Percentiles rank a stretch among this genome's conserved stretches.
Evolutionary conservation across 1,140 invertebrate genomes (phyloP).

Genomic region (Gerris buenoi): DNA sequence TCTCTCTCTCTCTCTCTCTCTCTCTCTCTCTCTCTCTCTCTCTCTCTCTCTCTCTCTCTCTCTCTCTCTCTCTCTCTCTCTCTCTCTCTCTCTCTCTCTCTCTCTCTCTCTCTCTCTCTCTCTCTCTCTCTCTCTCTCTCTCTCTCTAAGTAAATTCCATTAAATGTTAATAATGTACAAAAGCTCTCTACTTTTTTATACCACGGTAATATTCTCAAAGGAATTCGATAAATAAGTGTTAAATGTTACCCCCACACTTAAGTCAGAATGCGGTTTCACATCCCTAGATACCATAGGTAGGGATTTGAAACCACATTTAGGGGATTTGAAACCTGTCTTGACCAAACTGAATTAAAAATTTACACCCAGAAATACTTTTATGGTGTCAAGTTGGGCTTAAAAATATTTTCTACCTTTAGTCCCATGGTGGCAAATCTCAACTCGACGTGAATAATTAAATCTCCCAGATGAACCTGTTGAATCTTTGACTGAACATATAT

Average conservation of each 20-base stretch:
- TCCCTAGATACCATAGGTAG: too few relatives aligned
- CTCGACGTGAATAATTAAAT: too few relatives aligned
- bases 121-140: too few relatives aligned
- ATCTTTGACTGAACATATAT: too few relatives aligned
- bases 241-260: neutral
- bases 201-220: neutral
- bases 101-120: neutral
- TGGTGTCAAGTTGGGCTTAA: too few relatives aligned
- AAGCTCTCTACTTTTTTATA: neutral
- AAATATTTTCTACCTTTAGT: too few relatives aligned
- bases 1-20: conserved; percentile 4
- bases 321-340: too few relatives aligned
- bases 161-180: neutral
- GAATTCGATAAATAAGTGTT: neutral
- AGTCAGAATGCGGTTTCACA: neutral
- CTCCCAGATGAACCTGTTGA: too few relatives aligned
- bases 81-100: conserved; percentile 7
- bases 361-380: too few relatives aligned
- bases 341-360: too few relatives aligned
- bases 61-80: conserved; percentile 8
- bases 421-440: too few relatives aligned
- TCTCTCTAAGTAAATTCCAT: neutral
- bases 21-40: conserved; percentile 8
- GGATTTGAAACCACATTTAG: too few relatives aligned
- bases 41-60: conserved; percentile 7